phyloP scores from a whole-genome alignment of 2,888 invertebrate genomes.

The Sisyra nigra region DNA sequence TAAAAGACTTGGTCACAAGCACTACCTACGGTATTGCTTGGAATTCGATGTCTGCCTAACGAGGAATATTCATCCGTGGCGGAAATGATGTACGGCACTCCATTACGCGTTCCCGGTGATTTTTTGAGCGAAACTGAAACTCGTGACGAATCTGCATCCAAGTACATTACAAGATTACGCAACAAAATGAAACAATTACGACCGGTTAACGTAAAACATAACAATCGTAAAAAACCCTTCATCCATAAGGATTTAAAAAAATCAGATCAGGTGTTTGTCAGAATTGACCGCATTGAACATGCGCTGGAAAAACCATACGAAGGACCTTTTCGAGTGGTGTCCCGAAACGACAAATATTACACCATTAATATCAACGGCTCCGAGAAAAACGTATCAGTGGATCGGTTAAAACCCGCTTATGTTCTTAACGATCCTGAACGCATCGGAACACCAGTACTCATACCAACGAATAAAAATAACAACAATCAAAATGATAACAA shows the following conservation, averaged over 20 bases:
- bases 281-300: background rate
- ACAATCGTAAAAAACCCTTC: background rate
- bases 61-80: conserved; percentile 17
- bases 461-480: no score
- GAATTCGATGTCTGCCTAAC: conserved; percentile 16
- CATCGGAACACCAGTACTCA: no score
- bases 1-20: conserved; percentile 14
- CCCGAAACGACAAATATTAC: background rate
- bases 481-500: no score
- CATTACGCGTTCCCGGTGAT: conserved; percentile 16
- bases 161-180: background rate
- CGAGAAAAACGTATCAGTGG: background rate
- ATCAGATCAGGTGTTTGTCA: background rate
- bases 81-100: conserved; percentile 17
- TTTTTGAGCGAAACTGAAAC: conserved; percentile 2
- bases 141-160: background rate
- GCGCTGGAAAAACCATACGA: background rate
- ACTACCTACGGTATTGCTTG: conserved; percentile 19
- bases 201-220: background rate
- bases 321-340: background rate
- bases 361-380: no score
- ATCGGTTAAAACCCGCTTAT: background rate
- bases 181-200: background rate
- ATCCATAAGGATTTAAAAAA: background rate
- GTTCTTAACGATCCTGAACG: no score